A percentile compares a stretch with the other conserved stretches of the same genome.
Conservation (phyloP, 2,113 vertebrate genomes). For the Asarcornis scutulata region DNA sequence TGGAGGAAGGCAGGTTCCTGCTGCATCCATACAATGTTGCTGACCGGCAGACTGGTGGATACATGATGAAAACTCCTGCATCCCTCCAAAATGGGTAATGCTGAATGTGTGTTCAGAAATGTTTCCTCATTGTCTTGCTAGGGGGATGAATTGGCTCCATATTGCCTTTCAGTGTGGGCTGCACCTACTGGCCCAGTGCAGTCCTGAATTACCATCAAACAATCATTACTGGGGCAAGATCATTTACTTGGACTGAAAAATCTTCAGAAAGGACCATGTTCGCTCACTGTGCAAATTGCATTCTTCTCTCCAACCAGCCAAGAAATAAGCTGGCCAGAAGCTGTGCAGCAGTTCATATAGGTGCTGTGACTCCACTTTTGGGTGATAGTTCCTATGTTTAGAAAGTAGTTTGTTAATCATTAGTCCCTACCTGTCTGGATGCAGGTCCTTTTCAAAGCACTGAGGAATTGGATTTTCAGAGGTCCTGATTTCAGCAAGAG, state of each 20-base stretch:
- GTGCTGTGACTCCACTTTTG: neutral
- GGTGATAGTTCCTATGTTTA: neutral
- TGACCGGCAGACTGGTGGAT: neutral
- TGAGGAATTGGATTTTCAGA: neutral
- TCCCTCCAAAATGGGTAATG: neutral
- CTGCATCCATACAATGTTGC: neutral
- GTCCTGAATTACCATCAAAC: neutral
- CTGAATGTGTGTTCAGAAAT: neutral
- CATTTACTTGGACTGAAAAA: neutral
- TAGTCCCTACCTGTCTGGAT: neutral
- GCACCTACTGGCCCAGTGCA: neutral
- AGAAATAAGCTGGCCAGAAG: neutral
- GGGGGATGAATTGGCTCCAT: accelerated
- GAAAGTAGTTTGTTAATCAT: neutral
- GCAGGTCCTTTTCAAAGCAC: neutral
- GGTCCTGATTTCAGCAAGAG: neutral
- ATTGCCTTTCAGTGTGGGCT: neutral
- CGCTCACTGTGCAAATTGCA: neutral
- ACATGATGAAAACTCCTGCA: neutral
- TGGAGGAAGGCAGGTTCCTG: neutral
- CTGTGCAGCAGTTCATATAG: neutral
- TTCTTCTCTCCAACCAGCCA: neutral
- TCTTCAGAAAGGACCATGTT: neutral
- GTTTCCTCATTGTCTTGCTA: neutral
- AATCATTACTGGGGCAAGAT: neutral